Conservation (phyloP, 2,888 invertebrate genomes). For the Himalopsyche kuldschensis region DNA sequence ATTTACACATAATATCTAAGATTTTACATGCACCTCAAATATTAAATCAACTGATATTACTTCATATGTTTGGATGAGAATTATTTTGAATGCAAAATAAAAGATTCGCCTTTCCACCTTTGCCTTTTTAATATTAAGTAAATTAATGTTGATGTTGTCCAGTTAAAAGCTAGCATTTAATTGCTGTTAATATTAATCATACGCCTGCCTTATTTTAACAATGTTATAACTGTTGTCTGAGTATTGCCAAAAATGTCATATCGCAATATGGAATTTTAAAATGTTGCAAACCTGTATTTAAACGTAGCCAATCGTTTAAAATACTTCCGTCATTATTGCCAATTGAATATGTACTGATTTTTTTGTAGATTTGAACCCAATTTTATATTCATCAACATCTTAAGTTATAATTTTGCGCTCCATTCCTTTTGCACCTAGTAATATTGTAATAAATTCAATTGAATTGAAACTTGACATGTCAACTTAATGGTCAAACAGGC, state of each 20-base stretch:
- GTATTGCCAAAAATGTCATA: not conserved
- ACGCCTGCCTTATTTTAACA: slow-evolving; percentile 31
- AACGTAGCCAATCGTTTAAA: not conserved
- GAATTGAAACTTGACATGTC: no score
- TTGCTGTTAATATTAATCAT: not conserved
- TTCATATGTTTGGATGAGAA: no score
- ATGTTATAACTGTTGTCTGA: slow-evolving; percentile 5
- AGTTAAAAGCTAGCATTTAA: slow-evolving; percentile 38
- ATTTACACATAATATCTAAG: no score
- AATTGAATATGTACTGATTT: not conserved
- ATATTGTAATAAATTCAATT: no score
- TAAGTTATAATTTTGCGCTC: no score
- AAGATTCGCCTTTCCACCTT: not conserved
- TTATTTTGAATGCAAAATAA: not conserved
- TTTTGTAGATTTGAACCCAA: not conserved
- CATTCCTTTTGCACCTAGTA: no score
- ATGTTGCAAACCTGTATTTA: not conserved
- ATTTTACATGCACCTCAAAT: no score
- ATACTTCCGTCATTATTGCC: not conserved
- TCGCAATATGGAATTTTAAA: not conserved
- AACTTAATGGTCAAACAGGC: no score
- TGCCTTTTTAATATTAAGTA: not conserved
- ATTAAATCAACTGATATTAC: no score
- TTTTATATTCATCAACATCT: no score
- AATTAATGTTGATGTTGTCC: not conserved